phyloP scores from a whole-genome alignment of 2,113 vertebrate species.

The Petromus typicus region DNA sequence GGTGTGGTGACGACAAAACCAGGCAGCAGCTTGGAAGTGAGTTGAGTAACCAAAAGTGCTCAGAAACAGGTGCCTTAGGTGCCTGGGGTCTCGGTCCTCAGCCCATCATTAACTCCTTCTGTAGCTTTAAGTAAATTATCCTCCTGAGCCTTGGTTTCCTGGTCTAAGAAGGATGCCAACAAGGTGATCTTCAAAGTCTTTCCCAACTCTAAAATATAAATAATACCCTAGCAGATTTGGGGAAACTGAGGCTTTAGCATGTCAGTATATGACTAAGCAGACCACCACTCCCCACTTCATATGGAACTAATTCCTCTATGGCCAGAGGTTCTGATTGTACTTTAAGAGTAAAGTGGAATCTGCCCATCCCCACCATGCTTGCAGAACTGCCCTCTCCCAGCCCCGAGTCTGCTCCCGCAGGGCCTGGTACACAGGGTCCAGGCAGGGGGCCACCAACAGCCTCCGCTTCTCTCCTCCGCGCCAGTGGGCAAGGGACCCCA shows the following conservation, averaged over 20 bases:
- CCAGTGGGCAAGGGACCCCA: neutral
- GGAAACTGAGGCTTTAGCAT: neutral
- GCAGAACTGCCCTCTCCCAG: neutral
- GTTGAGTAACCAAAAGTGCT: neutral
- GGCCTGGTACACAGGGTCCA: slow-evolving; percentile 67
- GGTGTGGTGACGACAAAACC: neutral
- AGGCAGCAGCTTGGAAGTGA: neutral
- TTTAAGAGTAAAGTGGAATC: slow-evolving; percentile 62
- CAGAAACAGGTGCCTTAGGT: neutral
- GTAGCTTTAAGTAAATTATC: neutral
- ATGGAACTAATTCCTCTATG: neutral
- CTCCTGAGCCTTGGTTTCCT: neutral
- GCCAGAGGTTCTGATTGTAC: neutral
- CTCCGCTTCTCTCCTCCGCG: slow-evolving; percentile 19
- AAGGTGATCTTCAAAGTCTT: neutral
- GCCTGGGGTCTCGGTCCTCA: neutral
- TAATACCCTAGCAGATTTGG: neutral
- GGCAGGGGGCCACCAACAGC: slow-evolving; percentile 71
- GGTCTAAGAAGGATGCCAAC: neutral
- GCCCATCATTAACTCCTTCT: neutral
- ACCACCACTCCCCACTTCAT: neutral
- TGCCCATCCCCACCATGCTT: neutral
- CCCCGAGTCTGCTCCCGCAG: slow-evolving; percentile 56
- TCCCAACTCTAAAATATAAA: slow-evolving; percentile 6
- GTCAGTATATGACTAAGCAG: neutral